Evolutionary conservation across 2,888 invertebrate species (phyloP), one percentile per base, ranked within the genome.

Genomic region (Sinhomidia bicolor): DNA sequence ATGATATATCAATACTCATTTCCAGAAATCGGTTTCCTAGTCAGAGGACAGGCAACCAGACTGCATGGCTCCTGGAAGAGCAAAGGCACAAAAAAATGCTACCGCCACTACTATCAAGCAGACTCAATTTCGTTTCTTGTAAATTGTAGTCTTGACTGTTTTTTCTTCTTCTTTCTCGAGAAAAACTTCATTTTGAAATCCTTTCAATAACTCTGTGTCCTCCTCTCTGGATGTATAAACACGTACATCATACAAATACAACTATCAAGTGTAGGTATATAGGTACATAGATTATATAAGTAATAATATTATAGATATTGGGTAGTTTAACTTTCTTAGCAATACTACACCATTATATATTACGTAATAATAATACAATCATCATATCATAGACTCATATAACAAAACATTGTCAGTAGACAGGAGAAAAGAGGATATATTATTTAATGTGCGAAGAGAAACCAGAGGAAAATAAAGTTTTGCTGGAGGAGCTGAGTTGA

Each of bases 131-230:
- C 26, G n/a, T n/a, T n/a, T n/a, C n/a, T n/a, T n/a, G n/a, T n/a
- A n/a, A n/a, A n/a, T n/a, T n/a, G n/a, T n/a, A n/a, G n/a, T n/a
- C n/a, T n/a, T n/a, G n/a, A n/a, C 23, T 83, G 44, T 23, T 41
- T 62, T 65, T 71, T 17, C 68, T 26, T 14, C 14, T 41, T 74
- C 44, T 29, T 71, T 41, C 17, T 29, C 4, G 36, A 71, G 47
- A 60, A 80, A 86, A 86, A 76, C 86, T 86, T 86, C 71, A 80
- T 85, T 80, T 86, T 80, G 44, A 85, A 85, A 85, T 80, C 80
- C 80, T 86, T 80, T 86, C 86, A 80, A 68, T 74, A 86, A 68
- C 68, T 65, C 36, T 29, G 44, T 20, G 26, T 47, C 44, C 26
- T 74, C 41, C n/a, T n/a, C n/a, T n/a, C n/a, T n/a, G n/a, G n/a